Conservation (phyloP, 2,888 invertebrate species). For the Ormyrus labotus region DNA sequence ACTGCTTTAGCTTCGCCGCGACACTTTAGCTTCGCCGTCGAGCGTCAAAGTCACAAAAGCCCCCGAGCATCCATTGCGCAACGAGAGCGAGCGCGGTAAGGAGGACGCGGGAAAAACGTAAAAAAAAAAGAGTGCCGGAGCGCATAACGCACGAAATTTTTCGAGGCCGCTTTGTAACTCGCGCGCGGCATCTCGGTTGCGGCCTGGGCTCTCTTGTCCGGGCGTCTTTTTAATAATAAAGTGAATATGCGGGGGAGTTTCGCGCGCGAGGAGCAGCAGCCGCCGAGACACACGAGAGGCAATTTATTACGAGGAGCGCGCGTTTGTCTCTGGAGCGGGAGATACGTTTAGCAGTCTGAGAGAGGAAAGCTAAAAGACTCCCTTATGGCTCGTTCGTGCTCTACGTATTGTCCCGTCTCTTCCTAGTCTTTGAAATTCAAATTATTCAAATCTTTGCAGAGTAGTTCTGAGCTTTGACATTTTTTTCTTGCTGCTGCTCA, state of each 20-base stretch:
- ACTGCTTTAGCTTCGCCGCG: neutral
- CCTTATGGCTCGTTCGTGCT: too few species aligned
- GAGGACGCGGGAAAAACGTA: neutral
- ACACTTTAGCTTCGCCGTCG: neutral
- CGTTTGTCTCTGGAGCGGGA: neutral
- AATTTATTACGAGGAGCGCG: constrained; percentile 23
- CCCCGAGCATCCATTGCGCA: neutral
- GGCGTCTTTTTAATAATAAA: constrained; percentile 25
- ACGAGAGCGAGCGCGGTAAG: constrained; percentile 16
- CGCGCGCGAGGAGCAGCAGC: neutral
- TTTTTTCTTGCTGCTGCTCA: too few species aligned
- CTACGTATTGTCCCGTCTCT: too few species aligned
- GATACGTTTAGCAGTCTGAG: too few species aligned
- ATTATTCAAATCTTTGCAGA: too few species aligned
- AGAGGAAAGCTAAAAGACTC: too few species aligned
- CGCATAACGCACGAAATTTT: neutral
- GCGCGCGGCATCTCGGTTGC: neutral
- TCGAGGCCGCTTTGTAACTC: neutral
- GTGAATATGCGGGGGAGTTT: neutral
- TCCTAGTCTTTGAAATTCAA: too few species aligned
- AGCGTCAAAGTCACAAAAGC: constrained; percentile 23
- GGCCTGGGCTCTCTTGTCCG: neutral
- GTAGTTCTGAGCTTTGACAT: too few species aligned
- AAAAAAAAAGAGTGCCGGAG: neutral
- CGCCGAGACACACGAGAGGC: constrained; percentile 15